Evolutionary conservation across 2,888 invertebrate genomes (phyloP).

Genomic region (Drosophila peninsularis): DNA sequence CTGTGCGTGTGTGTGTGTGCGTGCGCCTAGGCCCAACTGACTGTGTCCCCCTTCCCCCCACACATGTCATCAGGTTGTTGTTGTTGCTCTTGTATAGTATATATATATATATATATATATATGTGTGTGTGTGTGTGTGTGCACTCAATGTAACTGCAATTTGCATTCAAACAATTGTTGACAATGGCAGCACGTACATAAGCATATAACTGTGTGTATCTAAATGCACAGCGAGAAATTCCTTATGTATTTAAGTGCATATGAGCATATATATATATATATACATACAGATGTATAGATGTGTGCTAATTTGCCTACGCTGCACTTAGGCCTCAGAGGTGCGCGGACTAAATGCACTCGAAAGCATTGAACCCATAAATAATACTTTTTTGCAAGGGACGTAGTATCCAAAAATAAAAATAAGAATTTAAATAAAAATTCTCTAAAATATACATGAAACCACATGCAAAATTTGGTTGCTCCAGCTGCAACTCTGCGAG

Average conservation of each 20-base stretch:
- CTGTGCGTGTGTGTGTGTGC: constrained; percentile 19
- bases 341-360: background rate
- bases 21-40: background rate
- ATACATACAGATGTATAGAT: background rate
- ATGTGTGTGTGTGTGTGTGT: constrained; percentile 15
- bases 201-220: background rate
- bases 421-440: too few relatives aligned
- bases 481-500: too few relatives aligned
- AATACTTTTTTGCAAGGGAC: too few relatives aligned
- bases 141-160: constrained; percentile 50
- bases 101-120: too few relatives aligned
- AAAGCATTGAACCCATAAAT: too few relatives aligned
- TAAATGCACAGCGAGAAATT: background rate
- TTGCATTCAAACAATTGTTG: constrained; percentile 45
- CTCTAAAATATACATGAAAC: too few relatives aligned
- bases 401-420: too few relatives aligned
- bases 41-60: background rate
- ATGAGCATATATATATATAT: too few relatives aligned
- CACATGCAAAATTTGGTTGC: too few relatives aligned
- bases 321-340: background rate
- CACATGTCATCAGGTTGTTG: too few relatives aligned
- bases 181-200: constrained; percentile 14
- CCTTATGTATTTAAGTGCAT: background rate
- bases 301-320: background rate
- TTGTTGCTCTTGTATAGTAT: too few relatives aligned